Base-by-base conservation (phyloP, 2,113 vertebrate species). In the Pogonocichla stellata region DNA sequence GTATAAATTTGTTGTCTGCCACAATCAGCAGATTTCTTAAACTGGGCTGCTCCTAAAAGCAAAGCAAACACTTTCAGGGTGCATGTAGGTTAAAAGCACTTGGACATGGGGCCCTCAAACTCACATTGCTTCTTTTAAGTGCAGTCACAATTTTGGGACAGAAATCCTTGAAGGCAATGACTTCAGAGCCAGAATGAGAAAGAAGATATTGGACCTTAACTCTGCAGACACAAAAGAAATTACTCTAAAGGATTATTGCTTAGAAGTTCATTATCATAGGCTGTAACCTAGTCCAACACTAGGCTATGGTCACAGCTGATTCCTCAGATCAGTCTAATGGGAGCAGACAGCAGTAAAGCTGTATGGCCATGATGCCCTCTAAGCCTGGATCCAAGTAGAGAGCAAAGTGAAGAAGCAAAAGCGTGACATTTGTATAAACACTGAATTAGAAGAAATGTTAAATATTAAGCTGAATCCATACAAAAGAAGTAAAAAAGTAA, bases 401-500 rank as follows among this genome's bases (percentile, higher is more conserved):
- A 90, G 29, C 0, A 12, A 86, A 90, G n/a, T 88, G 82, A 62
- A 80, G 36, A 62, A 79, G 45, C 33, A 53, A 25, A 86, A 88
- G 6, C 36, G 9, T 54, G 40, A 67, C 31, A 64, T 92, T 93
- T 92, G n/a, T 56, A 85, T 48, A 79, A 91, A 51, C 26, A 43
- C 8, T 62, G 73, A 92, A 90, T 94, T 81, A 62, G 62, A 93
- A 94, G 69, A 70, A 61, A 74, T 54, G 53, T 53, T 90, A 86
- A 72, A 83, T 66, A 93, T 86, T 81, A 86, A 84, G 8, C 14
- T 58, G 42, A 42, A 62, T 58, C 53, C 40, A 40, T 42, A 77
- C 33, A 88, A 84, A 75, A 42, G n/a, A 96, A 90, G 87, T 73
- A 83, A 92, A 96, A 90, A 62, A 81, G 51, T 78, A 62, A 73